Percentiles rank a stretch among this genome's conserved stretches.
These are phyloP conservation scores for Trinectes maculatus DNA, from an alignment of 2,113 vertebrate genomes.

Conservation along the genomic window DNA sequence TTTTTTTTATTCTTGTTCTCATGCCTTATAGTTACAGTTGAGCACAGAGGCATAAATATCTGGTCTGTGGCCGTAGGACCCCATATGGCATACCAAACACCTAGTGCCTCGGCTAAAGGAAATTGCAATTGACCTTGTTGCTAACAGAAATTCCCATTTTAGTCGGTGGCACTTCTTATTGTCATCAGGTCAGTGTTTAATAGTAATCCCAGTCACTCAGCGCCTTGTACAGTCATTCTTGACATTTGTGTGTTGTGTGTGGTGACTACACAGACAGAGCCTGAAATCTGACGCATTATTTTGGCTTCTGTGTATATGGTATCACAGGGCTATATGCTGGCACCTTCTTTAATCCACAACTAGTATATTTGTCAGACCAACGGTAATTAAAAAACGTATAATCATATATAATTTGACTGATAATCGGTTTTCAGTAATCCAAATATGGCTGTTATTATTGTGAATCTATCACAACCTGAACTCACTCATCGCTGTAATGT, in stretches of 20 bases:
- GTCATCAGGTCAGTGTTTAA: conserved; percentile 76
- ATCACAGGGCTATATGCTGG: conserved; percentile 52
- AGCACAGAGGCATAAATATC: conserved; percentile 48
- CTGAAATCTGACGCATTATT: conserved; percentile 79
- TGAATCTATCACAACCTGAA: conserved; percentile 1
- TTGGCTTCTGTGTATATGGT: conserved; percentile 75
- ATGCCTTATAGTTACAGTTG: conserved; percentile 45
- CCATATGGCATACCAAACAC: conserved; percentile 22
- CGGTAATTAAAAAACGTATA: conserved; percentile 13
- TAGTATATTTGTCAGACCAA: conserved; percentile 34
- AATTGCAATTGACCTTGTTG: conserved; percentile 65
- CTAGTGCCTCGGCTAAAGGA: conserved; percentile 21
- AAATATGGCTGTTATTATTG: neutral
- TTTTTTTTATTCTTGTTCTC: conserved; percentile 49
- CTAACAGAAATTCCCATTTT: conserved; percentile 53
- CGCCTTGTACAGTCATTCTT: conserved; percentile 75
- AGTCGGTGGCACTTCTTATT: conserved; percentile 68
- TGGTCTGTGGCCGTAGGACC: conserved; percentile 25
- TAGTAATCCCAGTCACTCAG: conserved; percentile 77
- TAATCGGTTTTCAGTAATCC: neutral
- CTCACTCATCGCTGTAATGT: conserved; percentile 8
- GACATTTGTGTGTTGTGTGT: conserved; percentile 78
- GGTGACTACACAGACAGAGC: conserved; percentile 71
- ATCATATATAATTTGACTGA: neutral
- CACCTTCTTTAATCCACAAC: conserved; percentile 52